phyloP scores from a whole-genome alignment of 2,888 invertebrate genomes.

The Abrostola tripartita region DNA sequence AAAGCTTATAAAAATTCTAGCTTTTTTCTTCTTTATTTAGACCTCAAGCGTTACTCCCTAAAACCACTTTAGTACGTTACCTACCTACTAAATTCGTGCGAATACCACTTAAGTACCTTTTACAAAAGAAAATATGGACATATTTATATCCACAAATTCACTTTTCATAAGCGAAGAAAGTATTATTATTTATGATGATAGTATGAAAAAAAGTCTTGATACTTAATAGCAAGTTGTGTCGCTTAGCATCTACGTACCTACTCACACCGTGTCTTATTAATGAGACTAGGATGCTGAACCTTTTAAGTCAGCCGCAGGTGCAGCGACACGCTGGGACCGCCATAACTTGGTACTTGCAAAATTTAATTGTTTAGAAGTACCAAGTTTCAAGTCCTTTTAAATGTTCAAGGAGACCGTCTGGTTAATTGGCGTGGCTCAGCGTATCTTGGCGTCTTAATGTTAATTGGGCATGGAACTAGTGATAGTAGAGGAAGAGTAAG shows the following conservation, averaged over 20 bases:
- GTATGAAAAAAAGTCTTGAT: constrained; percentile 10
- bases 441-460: constrained; percentile 13
- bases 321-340: constrained; percentile 46
- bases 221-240: constrained; percentile 22
- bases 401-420: constrained; percentile 21
- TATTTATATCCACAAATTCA: not conserved
- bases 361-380: constrained; percentile 61
- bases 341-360: constrained; percentile 57
- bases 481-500: not conserved
- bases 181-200: constrained; percentile 14
- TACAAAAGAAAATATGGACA: constrained; percentile 2
- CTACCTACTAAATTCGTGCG: not conserved
- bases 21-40: constrained; percentile 2
- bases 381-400: constrained; percentile 42
- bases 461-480: constrained; percentile 11
- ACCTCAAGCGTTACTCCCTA: not conserved
- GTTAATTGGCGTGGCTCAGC: constrained; percentile 7
- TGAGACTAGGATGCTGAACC: constrained; percentile 59
- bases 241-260: constrained; percentile 23
- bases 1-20: not conserved
- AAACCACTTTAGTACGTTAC: not conserved
- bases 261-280: constrained; percentile 60
- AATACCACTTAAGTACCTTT: not conserved
- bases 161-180: not conserved
- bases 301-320: constrained; percentile 67